Conservation (phyloP, 1,140 invertebrate genomes). For the Temnothorax curvispinosus region DNA sequence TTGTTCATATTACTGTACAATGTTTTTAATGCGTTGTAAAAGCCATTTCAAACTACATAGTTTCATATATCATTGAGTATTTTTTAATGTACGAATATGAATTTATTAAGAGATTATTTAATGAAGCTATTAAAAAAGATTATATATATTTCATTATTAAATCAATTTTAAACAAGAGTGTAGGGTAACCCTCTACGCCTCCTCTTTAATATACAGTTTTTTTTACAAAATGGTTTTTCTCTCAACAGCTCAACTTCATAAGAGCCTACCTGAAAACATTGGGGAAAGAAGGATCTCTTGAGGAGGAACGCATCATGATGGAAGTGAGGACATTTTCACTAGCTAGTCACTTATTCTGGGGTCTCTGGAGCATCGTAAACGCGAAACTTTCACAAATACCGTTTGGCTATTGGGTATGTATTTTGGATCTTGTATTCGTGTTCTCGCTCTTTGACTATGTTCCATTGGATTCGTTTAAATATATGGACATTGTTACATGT, state of each 20-base stretch:
- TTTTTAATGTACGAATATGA: background rate
- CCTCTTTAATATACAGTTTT: slow-evolving; percentile 11
- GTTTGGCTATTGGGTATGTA: slow-evolving; percentile 97
- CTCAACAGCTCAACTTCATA: slow-evolving; percentile 87
- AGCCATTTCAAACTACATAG: background rate
- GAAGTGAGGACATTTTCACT: slow-evolving; percentile 94
- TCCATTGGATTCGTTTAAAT: slow-evolving; percentile 11
- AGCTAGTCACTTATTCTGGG: slow-evolving; percentile 97
- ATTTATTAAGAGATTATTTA: slow-evolving; percentile 5
- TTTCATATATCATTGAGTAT: slow-evolving; percentile 16
- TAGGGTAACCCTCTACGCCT: slow-evolving; percentile 7
- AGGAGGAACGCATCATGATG: slow-evolving; percentile 88
- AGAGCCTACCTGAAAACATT: slow-evolving; percentile 86
- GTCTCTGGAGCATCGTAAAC: slow-evolving; percentile 96
- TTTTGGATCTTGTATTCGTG: background rate
- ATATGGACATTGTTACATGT: slow-evolving; percentile 41
- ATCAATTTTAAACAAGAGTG: background rate
- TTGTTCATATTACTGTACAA: slow-evolving; percentile 19
- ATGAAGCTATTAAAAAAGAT: background rate
- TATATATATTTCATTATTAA: slow-evolving; percentile 20
- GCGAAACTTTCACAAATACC: slow-evolving; percentile 94
- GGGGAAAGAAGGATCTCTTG: slow-evolving; percentile 80
- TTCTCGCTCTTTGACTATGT: background rate
- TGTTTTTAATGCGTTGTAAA: slow-evolving; percentile 20
- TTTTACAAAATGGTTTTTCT: slow-evolving; percentile 55